Evolutionary conservation across 2,888 invertebrate genomes (phyloP), one percentile per base, ranked within the genome.

Genomic region (Diadromus collaris): DNA sequence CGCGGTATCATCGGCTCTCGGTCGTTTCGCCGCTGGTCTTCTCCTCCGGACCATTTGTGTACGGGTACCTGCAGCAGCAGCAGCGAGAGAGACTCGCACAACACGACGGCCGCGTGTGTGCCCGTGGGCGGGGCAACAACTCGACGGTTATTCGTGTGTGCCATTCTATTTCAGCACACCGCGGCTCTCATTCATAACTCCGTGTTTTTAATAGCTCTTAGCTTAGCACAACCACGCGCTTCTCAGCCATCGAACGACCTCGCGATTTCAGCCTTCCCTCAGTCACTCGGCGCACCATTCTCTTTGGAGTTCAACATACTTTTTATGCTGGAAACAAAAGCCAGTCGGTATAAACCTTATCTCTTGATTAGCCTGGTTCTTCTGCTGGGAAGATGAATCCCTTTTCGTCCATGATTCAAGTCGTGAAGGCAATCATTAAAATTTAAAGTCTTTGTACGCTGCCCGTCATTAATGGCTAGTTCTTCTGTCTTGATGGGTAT

Each of bases 141-240:
- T 85, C 84, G 85, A 61, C 74, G 67, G 54, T 67, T 70, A 78
- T 78, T 78, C 69, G 73, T 64, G 77, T 78, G 85, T 88, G 88
- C 89, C 89, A 89, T 88, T 90, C 90, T 90, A 90, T 89, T 90
- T 90, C 89, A 89, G 89, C 87, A 61, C 76, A 61, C 72, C 63
- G 56, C 86, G 83, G 87, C 87, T 89, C 90, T 89, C 90, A 90
- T 90, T 90, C 90, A 90, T 90, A 90, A 90, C 88, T 89, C 82
- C 86, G 84, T 69, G 87, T 88, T 89, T 90, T 89, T 89, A 89
- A 89, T 88, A 89, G 89, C 89, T 86, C 83, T 38, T 54, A 89
- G 89, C 89, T 86, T 83, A 54, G 61, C 58, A 56, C 85, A 85
- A 85, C 86, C 81, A 85, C 79, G 80, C 65, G 65, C 61, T 78